Evolutionary conservation across 2,797 vertebrate genomes (phyloP).

Genomic region (Sandelia bainsii): DNA sequence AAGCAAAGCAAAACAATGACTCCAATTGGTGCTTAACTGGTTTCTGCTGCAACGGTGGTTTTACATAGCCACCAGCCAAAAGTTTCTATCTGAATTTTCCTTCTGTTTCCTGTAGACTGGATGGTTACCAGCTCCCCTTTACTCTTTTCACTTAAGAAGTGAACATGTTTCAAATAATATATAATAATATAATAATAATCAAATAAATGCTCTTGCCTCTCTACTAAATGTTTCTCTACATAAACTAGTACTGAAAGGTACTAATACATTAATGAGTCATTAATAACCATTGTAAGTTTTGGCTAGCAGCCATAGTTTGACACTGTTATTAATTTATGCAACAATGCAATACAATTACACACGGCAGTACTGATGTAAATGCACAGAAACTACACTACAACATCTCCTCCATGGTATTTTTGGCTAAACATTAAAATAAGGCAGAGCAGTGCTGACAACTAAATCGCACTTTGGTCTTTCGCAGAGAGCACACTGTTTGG

Average conservation of each 20-base stretch:
- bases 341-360: background rate
- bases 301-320: background rate
- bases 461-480: slow-evolving; percentile 19
- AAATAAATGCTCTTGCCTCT: background rate
- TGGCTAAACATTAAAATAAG: background rate
- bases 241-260: background rate
- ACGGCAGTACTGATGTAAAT: background rate
- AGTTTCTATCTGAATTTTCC: background rate
- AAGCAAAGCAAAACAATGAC: slow-evolving; percentile 4
- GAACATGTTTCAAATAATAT: background rate
- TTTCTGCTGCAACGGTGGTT: background rate
- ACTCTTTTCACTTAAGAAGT: background rate
- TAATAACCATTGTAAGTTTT: background rate
- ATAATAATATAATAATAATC: no score
- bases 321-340: background rate
- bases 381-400: background rate
- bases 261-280: background rate
- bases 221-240: background rate
- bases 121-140: background rate
- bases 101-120: background rate
- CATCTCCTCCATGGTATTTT: background rate
- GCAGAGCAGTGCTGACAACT: slow-evolving; percentile 1
- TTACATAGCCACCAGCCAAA: background rate
- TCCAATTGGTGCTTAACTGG: background rate
- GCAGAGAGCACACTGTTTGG: slow-evolving; percentile 91